Evolutionary conservation across 2,113 vertebrate genomes (phyloP), one percentile per base, ranked within the genome.

Genomic region (Strix aluco): DNA sequence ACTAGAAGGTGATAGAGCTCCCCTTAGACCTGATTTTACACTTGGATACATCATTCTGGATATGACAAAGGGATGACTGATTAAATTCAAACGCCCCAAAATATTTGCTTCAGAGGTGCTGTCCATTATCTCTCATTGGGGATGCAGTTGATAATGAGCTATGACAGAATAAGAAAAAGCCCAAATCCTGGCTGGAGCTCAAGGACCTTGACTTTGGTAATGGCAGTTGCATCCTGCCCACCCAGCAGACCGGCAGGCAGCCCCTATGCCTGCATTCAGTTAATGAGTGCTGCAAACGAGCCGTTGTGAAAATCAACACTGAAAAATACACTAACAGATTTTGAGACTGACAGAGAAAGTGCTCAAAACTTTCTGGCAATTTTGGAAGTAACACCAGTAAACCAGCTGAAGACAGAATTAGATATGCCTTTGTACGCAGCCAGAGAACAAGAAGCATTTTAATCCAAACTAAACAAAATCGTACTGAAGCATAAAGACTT

Each of bases 261-360:
- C 8, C 30, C 44, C 70, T 26, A 4, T 8, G 21, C 65, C 34
- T 74, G 0, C 1, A 11, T 15, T 23, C 7, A 3, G 18, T 15
- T 36, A 66, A 19, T 3, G 34, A 88, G 18, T 0, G 0, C 34
- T 30, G 34, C 51, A 92, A 84, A 79, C 30, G 36, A 27, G 29
- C 54, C 13, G 2, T 12, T 65, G 36, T 44, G 49, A 88, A 79
- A 94, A 82, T 49, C 46, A 75, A n/a, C 70, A 62, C 11, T 10
- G 3, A 36, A 90, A 74, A 92, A 65, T 32, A 66, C 42, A 27
- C 46, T 18, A 46, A 51, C 17, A 23, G 47, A 32, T 40, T 61
- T 25, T 74, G 38, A 85, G 26, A 61, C 3, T 52, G 36, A 47
- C 19, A n/a, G 23, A 57, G 27, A 67, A 81, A 74, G n/a, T 10